Base-by-base conservation (phyloP, 1,140 invertebrate species). In the Lordiphosa clarofinis region DNA sequence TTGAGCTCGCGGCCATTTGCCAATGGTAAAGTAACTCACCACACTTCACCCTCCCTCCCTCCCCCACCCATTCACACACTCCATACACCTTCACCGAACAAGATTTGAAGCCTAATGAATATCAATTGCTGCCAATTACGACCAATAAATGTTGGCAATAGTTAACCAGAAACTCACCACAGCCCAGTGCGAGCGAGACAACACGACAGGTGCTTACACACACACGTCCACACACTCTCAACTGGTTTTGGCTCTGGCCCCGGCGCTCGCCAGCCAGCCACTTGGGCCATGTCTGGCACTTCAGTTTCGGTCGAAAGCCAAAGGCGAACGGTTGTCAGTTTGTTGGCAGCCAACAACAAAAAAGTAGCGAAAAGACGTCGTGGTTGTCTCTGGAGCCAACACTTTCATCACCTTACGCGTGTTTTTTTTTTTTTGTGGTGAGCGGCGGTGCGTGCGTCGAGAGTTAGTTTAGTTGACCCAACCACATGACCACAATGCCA, bases 71-170 rank as follows among this genome's bases (percentile, higher is more conserved):
- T 4, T 1, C 21, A 4, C 4, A 5, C 21, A 24, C 21, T 19
- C 19, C 19, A 15, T 8, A 19, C 24, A 28, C 31, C 31, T 31
- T 31, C 31, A 35, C 21, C 39, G 43, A 39, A 40, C 38, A 31
- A 40, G 59, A 50, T 84, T 87, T 79, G 78, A 79, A 87, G 75
- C 61, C 78, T 87, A 87, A 87, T 87, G 75, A 87, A 87, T 87
- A 79, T 87, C 86, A 87, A 87, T 87, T 81, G 86, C 74, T 76
- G 81, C 73, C 79, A 87, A 87, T 87, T 87, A 87, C 64, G 62
- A 87, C 79, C 86, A 87, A 87, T 87, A 87, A 87, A 81, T 87
- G 84, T 59, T 63, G 69, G 73, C 82, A 76, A 75, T 82, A 76
- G 60, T 61, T 40, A 67, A 8, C 6, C 8, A 2, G 24, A 13